Percentiles rank a stretch among this genome's conserved stretches.
Conservation (phyloP, 2,113 vertebrate species). For the Myotis davidii region DNA sequence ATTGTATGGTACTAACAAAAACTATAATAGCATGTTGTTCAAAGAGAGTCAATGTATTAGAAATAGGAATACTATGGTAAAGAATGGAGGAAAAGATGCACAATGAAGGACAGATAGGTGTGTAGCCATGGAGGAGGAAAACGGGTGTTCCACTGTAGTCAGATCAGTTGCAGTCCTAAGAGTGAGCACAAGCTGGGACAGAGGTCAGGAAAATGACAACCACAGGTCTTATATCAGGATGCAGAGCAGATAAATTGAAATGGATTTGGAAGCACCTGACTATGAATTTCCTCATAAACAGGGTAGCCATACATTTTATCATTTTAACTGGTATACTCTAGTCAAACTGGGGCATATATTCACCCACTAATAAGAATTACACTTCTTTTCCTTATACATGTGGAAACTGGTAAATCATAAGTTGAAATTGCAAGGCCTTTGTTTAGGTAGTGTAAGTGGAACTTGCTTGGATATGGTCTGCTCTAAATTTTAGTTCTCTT, state of each 20-base stretch:
- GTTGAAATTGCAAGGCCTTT: neutral
- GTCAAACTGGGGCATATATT: neutral
- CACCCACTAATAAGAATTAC: neutral
- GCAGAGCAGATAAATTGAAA: neutral
- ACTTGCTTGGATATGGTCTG: neutral
- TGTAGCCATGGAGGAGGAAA: neutral
- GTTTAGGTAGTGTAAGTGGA: neutral
- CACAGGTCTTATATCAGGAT: neutral
- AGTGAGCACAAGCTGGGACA: neutral
- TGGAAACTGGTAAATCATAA: neutral
- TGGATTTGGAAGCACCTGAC: neutral
- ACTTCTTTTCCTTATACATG: neutral
- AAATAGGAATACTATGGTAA: neutral
- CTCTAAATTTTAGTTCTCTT: conserved; percentile 35
- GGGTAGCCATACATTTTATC: neutral
- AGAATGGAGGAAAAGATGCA: neutral
- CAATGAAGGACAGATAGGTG: neutral
- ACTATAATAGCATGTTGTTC: neutral
- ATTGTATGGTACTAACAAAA: neutral
- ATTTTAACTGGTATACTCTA: neutral
- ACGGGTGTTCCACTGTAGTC: neutral
- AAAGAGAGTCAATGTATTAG: neutral
- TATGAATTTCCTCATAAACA: neutral
- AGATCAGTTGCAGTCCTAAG: neutral
- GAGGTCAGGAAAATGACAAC: neutral